These are phyloP conservation scores for Colius striatus DNA, from an alignment of 2,113 vertebrate species.

Conservation along the genomic window DNA sequence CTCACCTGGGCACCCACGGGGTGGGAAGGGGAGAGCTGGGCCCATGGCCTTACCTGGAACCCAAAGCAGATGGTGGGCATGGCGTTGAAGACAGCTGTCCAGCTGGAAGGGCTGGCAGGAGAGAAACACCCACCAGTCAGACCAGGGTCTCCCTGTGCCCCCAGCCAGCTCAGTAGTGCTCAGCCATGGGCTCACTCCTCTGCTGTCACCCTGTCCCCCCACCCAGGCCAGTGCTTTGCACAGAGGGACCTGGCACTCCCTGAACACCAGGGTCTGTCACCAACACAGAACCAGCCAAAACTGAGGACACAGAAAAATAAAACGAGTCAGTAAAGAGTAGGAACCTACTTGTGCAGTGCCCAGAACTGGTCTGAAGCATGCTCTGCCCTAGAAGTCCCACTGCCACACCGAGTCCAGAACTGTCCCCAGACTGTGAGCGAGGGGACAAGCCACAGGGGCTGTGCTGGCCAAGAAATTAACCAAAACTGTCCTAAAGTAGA, in stretches of 20 bases:
- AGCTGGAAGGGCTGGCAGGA: slow-evolving; percentile 84
- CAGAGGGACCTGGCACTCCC: background rate
- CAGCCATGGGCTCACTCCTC: background rate
- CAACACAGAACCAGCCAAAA: background rate
- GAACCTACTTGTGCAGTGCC: background rate
- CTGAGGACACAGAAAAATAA: background rate
- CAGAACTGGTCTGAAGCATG: background rate
- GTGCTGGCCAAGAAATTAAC: background rate
- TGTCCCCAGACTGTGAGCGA: background rate
- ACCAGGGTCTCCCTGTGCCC: background rate
- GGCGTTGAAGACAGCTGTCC: slow-evolving; percentile 91
- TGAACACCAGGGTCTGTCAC: background rate
- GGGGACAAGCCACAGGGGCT: background rate
- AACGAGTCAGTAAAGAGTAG: background rate
- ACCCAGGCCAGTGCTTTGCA: background rate
- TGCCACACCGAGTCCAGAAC: background rate
- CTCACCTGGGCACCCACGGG: background rate
- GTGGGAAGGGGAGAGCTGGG: background rate
- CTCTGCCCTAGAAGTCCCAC: background rate
- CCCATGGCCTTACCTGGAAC: slow-evolving; percentile 82
- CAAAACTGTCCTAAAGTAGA: background rate
- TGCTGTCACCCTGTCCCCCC: background rate
- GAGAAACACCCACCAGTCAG: background rate
- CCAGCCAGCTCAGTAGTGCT: background rate
- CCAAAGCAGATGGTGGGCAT: slow-evolving; percentile 96